These are phyloP conservation scores for Chloroceryle inda DNA, from an alignment of 2,797 vertebrate species.

Conservation along the genomic window DNA sequence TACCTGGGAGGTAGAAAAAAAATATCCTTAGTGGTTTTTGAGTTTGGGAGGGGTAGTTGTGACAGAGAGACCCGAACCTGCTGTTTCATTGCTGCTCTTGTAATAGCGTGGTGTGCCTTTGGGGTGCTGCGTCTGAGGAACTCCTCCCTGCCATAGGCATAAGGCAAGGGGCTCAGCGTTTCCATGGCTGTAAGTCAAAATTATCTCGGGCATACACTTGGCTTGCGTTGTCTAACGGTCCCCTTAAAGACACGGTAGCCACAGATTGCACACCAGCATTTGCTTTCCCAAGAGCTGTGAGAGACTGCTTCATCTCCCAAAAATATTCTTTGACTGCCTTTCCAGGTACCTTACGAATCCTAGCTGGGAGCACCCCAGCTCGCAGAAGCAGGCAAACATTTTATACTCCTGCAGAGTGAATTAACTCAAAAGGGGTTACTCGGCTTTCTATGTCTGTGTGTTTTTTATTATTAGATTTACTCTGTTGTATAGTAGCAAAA, in stretches of 20 bases:
- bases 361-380: background rate
- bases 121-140: background rate
- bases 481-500: background rate
- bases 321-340: background rate
- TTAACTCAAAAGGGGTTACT: background rate
- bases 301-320: background rate
- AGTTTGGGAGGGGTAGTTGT: background rate
- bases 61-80: background rate
- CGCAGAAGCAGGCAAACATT: background rate
- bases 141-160: background rate
- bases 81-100: background rate
- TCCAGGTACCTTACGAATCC: background rate
- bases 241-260: background rate
- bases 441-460: background rate
- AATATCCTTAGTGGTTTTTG: background rate
- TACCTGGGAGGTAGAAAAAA: background rate
- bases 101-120: background rate
- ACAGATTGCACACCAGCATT: background rate
- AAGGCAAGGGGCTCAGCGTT: background rate
- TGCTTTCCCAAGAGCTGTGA: background rate
- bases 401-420: background rate
- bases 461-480: background rate
- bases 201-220: background rate
- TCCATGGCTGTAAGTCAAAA: background rate
- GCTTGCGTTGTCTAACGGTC: background rate